phyloP scores from a whole-genome alignment of 2,797 vertebrate genomes.

The Leptoclinus maculatus region DNA sequence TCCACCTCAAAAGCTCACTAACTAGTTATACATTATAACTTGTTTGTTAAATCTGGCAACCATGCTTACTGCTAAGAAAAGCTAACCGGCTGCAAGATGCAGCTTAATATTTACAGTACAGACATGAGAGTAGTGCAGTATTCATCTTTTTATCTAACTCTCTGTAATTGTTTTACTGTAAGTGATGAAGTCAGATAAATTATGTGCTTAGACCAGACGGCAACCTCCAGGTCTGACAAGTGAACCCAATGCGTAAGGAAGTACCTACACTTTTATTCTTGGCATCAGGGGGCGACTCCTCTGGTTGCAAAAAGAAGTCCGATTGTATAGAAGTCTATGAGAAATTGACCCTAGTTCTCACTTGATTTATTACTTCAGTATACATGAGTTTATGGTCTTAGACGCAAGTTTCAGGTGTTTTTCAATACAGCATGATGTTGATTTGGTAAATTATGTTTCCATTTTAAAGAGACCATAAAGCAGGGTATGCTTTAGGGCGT shows the following conservation, averaged over 20 bases:
- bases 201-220: no score
- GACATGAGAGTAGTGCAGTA: background rate
- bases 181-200: background rate
- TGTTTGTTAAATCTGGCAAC: background rate
- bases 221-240: no score
- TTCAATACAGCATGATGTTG: background rate
- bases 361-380: background rate
- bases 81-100: background rate
- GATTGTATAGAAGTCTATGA: no score
- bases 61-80: background rate
- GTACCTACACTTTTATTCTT: no score
- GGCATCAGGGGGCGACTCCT: no score
- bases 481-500: no score
- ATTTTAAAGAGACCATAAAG: no score
- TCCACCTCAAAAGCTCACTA: background rate
- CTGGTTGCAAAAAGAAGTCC: no score
- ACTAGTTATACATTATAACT: background rate
- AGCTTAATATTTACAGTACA: background rate
- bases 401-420: background rate
- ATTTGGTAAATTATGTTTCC: no score
- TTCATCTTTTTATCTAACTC: background rate
- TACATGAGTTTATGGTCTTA: background rate
- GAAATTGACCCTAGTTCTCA: no score
- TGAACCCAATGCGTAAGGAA: no score
- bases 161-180: background rate